A percentile compares a stretch with the other conserved stretches of the same genome.
Conservation (phyloP, 1,140 invertebrate species). For the Drosophila mojavensis region DNA sequence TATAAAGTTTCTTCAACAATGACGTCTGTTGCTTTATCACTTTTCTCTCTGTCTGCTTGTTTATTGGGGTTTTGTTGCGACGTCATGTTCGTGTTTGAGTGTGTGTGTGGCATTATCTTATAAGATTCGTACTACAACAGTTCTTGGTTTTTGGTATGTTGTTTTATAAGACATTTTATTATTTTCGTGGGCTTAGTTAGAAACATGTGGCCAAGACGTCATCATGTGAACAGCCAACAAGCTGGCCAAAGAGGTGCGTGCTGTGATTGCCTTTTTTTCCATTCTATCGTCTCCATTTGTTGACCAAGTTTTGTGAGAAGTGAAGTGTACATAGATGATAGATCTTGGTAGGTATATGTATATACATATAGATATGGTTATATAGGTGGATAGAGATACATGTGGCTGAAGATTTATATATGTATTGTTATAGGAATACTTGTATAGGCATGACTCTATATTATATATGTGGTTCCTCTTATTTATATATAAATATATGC, state of each 20-base stretch:
- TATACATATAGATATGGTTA: not conserved
- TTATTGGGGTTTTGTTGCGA: constrained; percentile 5
- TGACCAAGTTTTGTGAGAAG: not conserved
- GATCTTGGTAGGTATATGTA: not conserved
- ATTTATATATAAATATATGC: not conserved
- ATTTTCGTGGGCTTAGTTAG: constrained; percentile 8
- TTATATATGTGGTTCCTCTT: too few relatives aligned
- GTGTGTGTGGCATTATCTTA: not conserved
- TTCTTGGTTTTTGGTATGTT: not conserved
- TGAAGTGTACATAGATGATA: not conserved
- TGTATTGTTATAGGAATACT: too few relatives aligned
- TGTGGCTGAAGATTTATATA: not conserved
- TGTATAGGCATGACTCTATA: too few relatives aligned
- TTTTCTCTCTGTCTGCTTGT: not conserved
- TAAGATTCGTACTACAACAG: not conserved
- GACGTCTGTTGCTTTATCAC: constrained; percentile 39
- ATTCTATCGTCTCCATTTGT: not conserved
- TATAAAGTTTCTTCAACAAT: constrained; percentile 15
- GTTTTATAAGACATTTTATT: not conserved
- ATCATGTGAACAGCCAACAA: constrained; percentile 19
- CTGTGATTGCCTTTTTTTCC: not conserved
- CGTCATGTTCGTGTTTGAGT: constrained; percentile 2
- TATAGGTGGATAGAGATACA: not conserved
- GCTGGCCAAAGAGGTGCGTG: constrained; percentile 4
- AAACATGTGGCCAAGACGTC: constrained; percentile 30